phyloP scores from a whole-genome alignment of 2,113 vertebrate genomes.

The Butastur rufipennis region DNA sequence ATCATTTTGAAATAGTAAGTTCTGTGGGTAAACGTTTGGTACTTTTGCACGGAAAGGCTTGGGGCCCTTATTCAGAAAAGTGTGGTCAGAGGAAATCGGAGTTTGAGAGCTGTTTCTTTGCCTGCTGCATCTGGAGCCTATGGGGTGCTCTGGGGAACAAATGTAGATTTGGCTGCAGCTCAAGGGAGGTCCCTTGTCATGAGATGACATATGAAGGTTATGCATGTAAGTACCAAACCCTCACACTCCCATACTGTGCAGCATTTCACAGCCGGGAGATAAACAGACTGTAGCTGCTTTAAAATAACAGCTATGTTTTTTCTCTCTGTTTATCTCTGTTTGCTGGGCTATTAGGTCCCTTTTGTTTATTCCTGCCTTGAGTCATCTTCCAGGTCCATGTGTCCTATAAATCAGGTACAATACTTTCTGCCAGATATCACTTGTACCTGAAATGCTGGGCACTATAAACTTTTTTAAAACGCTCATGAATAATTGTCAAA shows the following conservation, averaged over 20 bases:
- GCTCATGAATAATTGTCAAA: conserved; percentile 54
- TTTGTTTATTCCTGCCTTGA: not conserved
- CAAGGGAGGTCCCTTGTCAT: conserved; percentile 39
- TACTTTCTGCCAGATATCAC: not conserved
- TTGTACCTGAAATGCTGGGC: not conserved
- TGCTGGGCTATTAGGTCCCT: not conserved
- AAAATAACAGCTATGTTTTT: conserved; percentile 5
- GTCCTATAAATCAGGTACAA: not conserved
- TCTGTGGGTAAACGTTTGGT: not conserved
- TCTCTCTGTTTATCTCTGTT: not conserved
- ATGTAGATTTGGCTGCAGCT: not conserved
- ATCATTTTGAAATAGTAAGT: not conserved
- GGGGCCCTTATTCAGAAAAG: not conserved
- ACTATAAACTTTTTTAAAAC: not conserved
- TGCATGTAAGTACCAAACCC: not conserved
- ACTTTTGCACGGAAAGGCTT: not conserved
- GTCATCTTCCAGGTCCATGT: not conserved
- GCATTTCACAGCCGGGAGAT: conserved; percentile 41
- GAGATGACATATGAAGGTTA: conserved; percentile 47
- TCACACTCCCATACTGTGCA: conserved; percentile 39
- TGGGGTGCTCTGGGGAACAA: not conserved
- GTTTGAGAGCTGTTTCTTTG: not conserved
- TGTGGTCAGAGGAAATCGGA: not conserved
- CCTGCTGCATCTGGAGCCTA: not conserved
- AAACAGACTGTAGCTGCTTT: conserved; percentile 1